These are phyloP conservation scores for Perca flavescens DNA, from an alignment of 2,113 vertebrate genomes.

Conservation along the genomic window DNA sequence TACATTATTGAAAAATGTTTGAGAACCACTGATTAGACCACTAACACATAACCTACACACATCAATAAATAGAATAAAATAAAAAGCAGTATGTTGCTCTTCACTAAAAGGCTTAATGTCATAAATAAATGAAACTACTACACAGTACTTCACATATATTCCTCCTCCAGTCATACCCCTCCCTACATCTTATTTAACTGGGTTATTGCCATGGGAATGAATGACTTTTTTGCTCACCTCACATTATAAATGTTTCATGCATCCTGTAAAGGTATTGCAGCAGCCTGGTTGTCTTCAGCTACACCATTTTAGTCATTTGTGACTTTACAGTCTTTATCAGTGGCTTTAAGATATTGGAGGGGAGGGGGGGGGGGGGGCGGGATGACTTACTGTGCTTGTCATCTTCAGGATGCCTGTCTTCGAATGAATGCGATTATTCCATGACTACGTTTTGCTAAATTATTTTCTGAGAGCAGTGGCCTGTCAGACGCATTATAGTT, in stretches of 20 bases:
- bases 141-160: too few relatives aligned
- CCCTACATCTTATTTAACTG: too few relatives aligned
- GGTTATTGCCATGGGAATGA: too few relatives aligned
- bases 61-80: too few relatives aligned
- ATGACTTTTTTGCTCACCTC: too few relatives aligned
- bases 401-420: not conserved
- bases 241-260: slow-evolving; percentile 12
- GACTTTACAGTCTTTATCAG: not conserved
- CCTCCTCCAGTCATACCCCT: too few relatives aligned
- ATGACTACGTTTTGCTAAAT: not conserved
- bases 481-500: not conserved
- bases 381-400: not conserved
- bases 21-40: too few relatives aligned
- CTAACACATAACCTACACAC: too few relatives aligned
- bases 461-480: not conserved
- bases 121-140: too few relatives aligned
- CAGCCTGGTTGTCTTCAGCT: not conserved
- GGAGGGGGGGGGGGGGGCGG: not conserved
- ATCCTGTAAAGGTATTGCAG: not conserved
- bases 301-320: not conserved
- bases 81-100: too few relatives aligned
- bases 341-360: not conserved
- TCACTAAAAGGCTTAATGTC: too few relatives aligned
- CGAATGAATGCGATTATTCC: not conserved
- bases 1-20: too few relatives aligned